phyloP scores from a whole-genome alignment of 2,113 vertebrate genomes.

The Apodemus sylvaticus region DNA sequence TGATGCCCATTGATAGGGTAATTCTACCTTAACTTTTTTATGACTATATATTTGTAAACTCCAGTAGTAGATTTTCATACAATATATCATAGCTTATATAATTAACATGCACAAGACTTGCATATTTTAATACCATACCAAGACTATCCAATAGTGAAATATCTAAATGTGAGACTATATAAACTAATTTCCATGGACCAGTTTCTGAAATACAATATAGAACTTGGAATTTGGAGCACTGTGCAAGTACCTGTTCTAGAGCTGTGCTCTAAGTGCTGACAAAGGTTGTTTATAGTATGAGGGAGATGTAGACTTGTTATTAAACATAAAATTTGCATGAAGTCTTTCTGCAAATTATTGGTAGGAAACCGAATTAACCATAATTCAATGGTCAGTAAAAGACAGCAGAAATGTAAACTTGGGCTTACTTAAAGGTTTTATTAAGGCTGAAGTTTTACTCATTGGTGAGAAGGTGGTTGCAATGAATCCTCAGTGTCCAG shows the following conservation, averaged over 20 bases:
- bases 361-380: neutral
- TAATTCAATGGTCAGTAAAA: neutral
- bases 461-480: neutral
- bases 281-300: neutral
- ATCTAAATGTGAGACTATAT: neutral
- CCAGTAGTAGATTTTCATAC: neutral
- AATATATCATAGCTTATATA: too few species aligned
- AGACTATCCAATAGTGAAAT: neutral
- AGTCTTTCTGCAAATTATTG: neutral
- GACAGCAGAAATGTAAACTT: neutral
- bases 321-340: neutral
- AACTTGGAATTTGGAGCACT: neutral
- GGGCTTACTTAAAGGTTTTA: neutral
- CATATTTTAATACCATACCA: neutral
- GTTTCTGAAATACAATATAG: neutral
- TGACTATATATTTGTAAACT: neutral
- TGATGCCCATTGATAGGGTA: neutral
- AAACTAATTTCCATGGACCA: neutral
- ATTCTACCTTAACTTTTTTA: neutral
- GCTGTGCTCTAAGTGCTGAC: neutral
- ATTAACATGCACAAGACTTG: neutral
- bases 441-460: neutral
- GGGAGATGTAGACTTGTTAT: neutral
- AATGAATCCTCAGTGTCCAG: neutral
- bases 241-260: neutral